Conservation (phyloP, 2,797 vertebrate species). For the Momotus momota region DNA sequence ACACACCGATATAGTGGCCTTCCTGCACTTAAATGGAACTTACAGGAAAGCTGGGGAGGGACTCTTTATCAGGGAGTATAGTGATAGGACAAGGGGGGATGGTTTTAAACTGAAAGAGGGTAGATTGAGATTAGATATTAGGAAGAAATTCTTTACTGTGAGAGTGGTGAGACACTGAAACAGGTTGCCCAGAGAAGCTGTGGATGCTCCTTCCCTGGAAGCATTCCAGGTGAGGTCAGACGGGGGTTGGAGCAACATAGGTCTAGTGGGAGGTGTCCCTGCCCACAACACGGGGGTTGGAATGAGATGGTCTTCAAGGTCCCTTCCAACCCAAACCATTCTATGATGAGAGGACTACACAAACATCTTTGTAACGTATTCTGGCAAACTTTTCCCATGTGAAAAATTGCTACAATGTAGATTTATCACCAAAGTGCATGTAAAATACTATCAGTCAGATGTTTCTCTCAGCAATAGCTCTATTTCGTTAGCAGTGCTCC, state of each 20-base stretch:
- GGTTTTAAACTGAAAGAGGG: not conserved
- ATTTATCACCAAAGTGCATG: not conserved
- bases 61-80: not conserved
- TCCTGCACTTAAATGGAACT: not conserved
- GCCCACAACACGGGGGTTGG: not conserved
- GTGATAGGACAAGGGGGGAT: not conserved
- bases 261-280: not conserved
- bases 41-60: not conserved
- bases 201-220: not conserved
- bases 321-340: not conserved
- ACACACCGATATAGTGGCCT: not conserved
- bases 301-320: not conserved
- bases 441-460: not conserved
- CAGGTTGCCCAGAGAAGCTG: not conserved
- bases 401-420: not conserved
- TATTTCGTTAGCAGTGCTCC: not conserved
- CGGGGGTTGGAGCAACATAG: not conserved
- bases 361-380: not conserved
- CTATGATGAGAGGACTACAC: not conserved
- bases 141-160: not conserved
- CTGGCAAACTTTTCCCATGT: not conserved
- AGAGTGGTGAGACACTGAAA: fast-evolving
- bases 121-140: not conserved
- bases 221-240: not conserved
- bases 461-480: not conserved